Conservation (phyloP, 2,113 vertebrate genomes). For the Callospermophilus lateralis region DNA sequence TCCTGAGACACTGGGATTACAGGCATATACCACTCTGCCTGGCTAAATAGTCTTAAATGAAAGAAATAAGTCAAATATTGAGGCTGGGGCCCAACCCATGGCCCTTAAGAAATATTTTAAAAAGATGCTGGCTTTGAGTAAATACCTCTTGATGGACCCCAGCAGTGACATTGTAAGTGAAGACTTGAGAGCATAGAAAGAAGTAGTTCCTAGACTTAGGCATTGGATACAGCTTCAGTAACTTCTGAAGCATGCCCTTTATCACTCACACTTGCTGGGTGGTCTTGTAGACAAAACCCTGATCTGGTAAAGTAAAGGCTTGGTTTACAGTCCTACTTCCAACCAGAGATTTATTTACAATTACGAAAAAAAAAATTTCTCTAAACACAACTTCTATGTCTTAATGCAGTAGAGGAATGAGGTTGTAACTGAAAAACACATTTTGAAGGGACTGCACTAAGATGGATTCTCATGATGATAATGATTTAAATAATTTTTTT, state of each 20-base stretch:
- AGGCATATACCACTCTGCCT: no score
- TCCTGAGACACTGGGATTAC: no score
- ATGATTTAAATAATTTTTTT: conserved; percentile 23
- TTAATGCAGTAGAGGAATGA: not conserved
- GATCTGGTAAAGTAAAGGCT: not conserved
- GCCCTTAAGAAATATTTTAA: not conserved
- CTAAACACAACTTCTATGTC: not conserved
- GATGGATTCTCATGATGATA: not conserved
- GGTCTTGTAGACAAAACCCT: not conserved
- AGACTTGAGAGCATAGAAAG: not conserved
- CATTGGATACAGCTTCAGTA: not conserved
- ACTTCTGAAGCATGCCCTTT: not conserved
- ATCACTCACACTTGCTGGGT: not conserved
- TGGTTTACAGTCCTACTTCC: not conserved
- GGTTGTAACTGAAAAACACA: not conserved
- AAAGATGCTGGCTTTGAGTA: not conserved
- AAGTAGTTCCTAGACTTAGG: not conserved
- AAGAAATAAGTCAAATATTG: not conserved
- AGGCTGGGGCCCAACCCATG: not conserved
- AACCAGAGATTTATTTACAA: not conserved
- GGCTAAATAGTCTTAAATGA: not conserved
- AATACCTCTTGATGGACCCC: not conserved
- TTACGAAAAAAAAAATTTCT: not conserved
- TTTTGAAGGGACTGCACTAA: not conserved
- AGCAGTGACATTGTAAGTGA: not conserved